Base-by-base conservation (phyloP, 2,797 vertebrate genomes). In the Pseudopleuronectes americanus region DNA sequence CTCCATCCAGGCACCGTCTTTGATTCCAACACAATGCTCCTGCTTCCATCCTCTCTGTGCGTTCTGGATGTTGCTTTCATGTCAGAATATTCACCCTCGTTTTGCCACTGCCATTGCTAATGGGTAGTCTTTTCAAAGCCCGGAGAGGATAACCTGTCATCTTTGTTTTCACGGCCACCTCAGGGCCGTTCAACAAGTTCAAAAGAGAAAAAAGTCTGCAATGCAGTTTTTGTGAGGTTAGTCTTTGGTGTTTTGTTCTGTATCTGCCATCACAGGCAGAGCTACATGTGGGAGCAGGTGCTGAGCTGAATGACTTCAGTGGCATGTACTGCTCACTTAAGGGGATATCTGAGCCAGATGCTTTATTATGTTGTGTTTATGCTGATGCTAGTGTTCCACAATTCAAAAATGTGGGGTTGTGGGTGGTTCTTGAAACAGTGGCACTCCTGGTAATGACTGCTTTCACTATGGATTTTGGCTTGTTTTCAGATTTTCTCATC, bases 21-120 rank as follows among this genome's bases (percentile, higher is more conserved):
- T 93, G 87, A 92, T 90, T 85, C 72, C 71, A 88, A 67, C 81
- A 87, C 77, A 90, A 87, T 80, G 72, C 83, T 83, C 83, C 74
- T 3, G 53, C 80, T 84, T 71, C 76, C 62, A 87, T 79, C 77
- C 55, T 81, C 77, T 68, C 71, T 65, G 62, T 73, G 17, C 79
- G 23, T 60, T 59, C 48, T 22, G 73, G 81, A 68, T 81, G 88
- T 66, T 83, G 88, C 83, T 90, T 87, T 89, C 76, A 83, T 88
- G 87, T 88, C 64, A 75, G 55, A 83, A 89, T 79, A 85, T 88
- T 85, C 77, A 82, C 71, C 81, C 78, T 79, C 6, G 74, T 88
- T 84, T 89, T 88, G 77, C 85, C 74, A 80, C 60, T 64, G 59
- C 75, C 67, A 26, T 75, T 64, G 71, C 84, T 90, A 89, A 90